A percentile compares a stretch with the other conserved stretches of the same genome.
phyloP scores from a whole-genome alignment of 2,888 invertebrate genomes.

The Parochlus steinenii region DNA sequence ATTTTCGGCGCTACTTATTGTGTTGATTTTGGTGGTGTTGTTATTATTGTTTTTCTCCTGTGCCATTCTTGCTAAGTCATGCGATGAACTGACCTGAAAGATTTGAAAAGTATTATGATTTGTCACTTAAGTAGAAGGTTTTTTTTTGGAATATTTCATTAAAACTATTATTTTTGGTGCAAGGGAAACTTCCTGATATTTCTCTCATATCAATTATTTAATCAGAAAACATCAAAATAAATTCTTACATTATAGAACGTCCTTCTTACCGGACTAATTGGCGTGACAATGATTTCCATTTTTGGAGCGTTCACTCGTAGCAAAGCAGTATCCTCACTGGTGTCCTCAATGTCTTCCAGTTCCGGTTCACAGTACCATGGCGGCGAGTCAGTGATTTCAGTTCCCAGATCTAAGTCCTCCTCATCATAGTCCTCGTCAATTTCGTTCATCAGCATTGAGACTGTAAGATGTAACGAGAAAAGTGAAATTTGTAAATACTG shows the following conservation, averaged over 20 bases:
- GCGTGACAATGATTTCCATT: conserved; percentile 34
- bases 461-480: no score
- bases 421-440: conserved; percentile 30
- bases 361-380: conserved; percentile 32
- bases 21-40: conserved; percentile 14
- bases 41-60: conserved; percentile 16
- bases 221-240: not conserved
- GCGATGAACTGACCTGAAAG: conserved; percentile 13
- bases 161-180: no score
- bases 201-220: not conserved
- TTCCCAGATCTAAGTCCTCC: conserved; percentile 31
- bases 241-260: not conserved
- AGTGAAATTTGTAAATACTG: no score
- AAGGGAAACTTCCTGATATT: no score
- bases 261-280: conserved; percentile 30
- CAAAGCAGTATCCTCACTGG: conserved; percentile 37
- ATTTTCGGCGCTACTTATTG: conserved; percentile 14
- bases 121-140: conserved; percentile 21
- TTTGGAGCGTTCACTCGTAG: conserved; percentile 32
- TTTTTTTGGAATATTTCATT: not conserved
- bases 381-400: conserved; percentile 30
- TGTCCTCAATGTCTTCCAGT: conserved; percentile 32
- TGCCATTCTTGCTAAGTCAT: conserved; percentile 23
- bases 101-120: conserved; percentile 22
- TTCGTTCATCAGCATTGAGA: conserved; percentile 31